A percentile compares a stretch with the other conserved stretches of the same genome.
Conservation (phyloP, 2,888 invertebrate species). For the Endomychus coccineus region DNA sequence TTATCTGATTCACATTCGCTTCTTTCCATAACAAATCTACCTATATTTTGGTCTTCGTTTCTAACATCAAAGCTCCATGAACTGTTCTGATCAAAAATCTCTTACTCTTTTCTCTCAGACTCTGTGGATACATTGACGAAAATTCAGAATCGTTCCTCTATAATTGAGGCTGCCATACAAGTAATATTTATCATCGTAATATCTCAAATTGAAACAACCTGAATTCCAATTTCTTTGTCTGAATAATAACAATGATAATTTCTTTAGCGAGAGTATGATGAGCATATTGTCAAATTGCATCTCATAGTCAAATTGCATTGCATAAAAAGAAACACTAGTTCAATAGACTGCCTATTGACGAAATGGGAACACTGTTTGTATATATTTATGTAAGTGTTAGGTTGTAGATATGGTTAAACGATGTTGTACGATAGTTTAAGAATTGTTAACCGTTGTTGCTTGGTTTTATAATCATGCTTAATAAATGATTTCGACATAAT, state of each 20-base stretch:
- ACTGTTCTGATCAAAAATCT: no score
- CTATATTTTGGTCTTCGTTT: no score
- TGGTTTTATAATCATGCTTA: conserved; percentile 47
- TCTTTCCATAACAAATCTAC: no score
- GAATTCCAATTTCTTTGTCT: no score
- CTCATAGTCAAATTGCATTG: conserved; percentile 1
- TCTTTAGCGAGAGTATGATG: no score
- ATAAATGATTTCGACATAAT: conserved; percentile 30
- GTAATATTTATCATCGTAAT: not conserved
- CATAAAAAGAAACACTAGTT: conserved; percentile 16
- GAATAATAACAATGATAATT: no score
- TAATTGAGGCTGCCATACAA: conserved; percentile 1
- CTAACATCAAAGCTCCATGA: no score
- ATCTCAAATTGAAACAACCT: not conserved
- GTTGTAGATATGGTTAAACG: conserved; percentile 21
- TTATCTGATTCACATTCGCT: no score
- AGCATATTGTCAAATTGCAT: no score
- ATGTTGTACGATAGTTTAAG: conserved; percentile 28
- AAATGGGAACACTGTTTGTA: conserved; percentile 33
- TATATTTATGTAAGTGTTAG: conserved; percentile 27
- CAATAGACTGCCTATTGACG: conserved; percentile 26
- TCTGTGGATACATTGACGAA: no score
- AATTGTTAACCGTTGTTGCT: conserved; percentile 41
- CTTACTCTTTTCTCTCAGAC: no score
- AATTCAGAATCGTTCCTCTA: no score